Base-by-base conservation (phyloP, 2,888 invertebrate genomes). In the Mesoligia furuncula region DNA sequence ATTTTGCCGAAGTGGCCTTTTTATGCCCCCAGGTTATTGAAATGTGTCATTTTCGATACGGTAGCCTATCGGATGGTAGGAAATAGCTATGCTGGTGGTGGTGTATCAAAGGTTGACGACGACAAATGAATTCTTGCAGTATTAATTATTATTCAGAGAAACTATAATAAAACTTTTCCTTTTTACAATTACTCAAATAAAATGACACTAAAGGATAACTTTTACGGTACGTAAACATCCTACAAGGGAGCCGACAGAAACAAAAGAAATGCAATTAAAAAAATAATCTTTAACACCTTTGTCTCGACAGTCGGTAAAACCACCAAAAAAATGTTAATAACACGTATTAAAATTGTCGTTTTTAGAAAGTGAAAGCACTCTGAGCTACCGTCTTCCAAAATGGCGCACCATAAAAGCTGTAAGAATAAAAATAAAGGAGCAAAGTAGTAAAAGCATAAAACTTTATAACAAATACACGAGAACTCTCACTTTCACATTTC, bases 401-500 rank as follows among this genome's bases (percentile, higher is more conserved):
- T 89, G 86, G 88, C 79, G 85, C 71, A 89, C 86, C 91, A 90
- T 93, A 92, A 91, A 93, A 93, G 89, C 87, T 85, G 85, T 73
- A 86, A 86, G 80, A 76, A 84, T 57, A 87, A 88, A 89, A 88
- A 90, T 84, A 91, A 92, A 92, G 89, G 90, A 91, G 89, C 86
- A 87, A 81, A 92, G 93, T 93, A 94, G 94, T 93, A 86, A 84
- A 87, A 78, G 77, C 80, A 90, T 92, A 91, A 92, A 92, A 86
- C 75, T 91, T 90, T 91, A 92, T 66, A 70, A 76, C 76, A 66
- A 61, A 68, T 65, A 24, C 31, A 75, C 31, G 5, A 71, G 51
- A 62, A 90, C 88, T 89, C 88, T 94, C 90, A 94, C 95, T 95
- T 95, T 95, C 94, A 92, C 93, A 92, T 92, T 93, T 92, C 91